phyloP scores from a whole-genome alignment of 2,888 invertebrate species.

The Tupiocoris notatus region DNA sequence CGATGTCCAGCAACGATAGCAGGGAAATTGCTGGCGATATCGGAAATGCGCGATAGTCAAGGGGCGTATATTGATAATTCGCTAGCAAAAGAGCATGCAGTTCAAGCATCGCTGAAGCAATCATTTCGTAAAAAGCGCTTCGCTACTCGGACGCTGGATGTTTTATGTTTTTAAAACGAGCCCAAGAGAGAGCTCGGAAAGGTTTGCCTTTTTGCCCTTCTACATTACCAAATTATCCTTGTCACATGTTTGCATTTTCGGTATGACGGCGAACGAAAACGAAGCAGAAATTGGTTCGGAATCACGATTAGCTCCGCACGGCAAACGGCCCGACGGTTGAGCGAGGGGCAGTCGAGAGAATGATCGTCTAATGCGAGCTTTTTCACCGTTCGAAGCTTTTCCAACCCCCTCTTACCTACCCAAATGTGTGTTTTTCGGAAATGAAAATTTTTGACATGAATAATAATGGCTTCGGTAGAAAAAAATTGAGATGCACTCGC shows the following conservation, averaged over 20 bases:
- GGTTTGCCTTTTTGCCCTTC: slow-evolving; percentile 12
- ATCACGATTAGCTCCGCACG: slow-evolving; percentile 24
- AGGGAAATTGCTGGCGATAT: too few species aligned
- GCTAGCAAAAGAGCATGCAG: neutral
- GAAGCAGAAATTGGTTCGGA: slow-evolving; percentile 26
- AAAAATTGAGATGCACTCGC: slow-evolving; percentile 16
- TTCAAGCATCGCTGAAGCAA: neutral
- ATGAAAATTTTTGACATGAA: slow-evolving; percentile 29
- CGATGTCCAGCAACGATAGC: too few species aligned
- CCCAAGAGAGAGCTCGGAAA: neutral
- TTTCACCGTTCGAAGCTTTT: neutral
- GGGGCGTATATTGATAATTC: neutral
- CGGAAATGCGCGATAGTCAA: too few species aligned
- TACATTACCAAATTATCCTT: slow-evolving; percentile 35
- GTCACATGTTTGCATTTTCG: slow-evolving; percentile 35
- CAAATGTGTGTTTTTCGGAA: slow-evolving; percentile 9
- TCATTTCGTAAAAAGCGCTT: neutral
- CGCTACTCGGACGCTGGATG: neutral
- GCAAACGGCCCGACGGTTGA: neutral
- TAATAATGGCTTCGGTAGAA: slow-evolving; percentile 9
- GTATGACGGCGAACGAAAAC: slow-evolving; percentile 19
- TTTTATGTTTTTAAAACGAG: slow-evolving; percentile 33
- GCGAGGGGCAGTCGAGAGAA: neutral
- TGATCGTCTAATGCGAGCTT: slow-evolving; percentile 21
- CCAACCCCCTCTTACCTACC: neutral